Base-by-base conservation (phyloP, 2,797 vertebrate species). In the Clarias platycephalus region DNA sequence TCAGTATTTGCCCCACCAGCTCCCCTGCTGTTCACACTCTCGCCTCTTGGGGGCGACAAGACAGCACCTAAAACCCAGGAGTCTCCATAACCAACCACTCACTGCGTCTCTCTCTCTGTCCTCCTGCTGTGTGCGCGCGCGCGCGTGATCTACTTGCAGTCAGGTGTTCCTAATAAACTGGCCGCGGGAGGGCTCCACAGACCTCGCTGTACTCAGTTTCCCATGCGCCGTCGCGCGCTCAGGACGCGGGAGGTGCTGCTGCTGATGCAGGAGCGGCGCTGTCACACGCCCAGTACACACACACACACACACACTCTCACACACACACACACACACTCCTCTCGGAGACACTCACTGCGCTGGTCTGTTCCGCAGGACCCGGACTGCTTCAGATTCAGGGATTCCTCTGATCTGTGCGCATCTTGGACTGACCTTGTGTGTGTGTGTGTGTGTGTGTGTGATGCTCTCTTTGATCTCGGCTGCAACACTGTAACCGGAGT, bases 211-310 rank as follows among this genome's bases (percentile, higher is more conserved):
- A 82, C 81, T 82, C 67, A 57, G 53, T 72, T 72, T 82, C 81
- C 81, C 67, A 44, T 40, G 81, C 34, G 24, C 55, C 81, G 40
- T 62, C 72, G 81, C 80, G 80, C 80, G 4, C 8, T 34, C 24
- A n/a, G 53, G 55, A 12, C 55, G 34, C 44, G 55, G 10, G 87
- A 78, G 90, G 37, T 44, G 44, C 44, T 91, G 91, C 91, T 93
- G 92, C 90, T 91, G 91, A 87, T 86, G 87, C 86, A 76, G 86
- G 71, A 24, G 72, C 22, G 87, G 62, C 49, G 87, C 83, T 88
- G 88, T 58, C 82, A 87, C 88, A 79, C 83, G 37, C 83, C 77
- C 83, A 79, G 71, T 66, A 44, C 58, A 79, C 31, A 40, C 76
- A 78, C 57, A n/a, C 57, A 78, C 75, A 60, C 53, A 77, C 31